Evolutionary conservation across 2,797 vertebrate genomes (phyloP), one percentile per base, ranked within the genome.

Genomic region (Pterois miles): DNA sequence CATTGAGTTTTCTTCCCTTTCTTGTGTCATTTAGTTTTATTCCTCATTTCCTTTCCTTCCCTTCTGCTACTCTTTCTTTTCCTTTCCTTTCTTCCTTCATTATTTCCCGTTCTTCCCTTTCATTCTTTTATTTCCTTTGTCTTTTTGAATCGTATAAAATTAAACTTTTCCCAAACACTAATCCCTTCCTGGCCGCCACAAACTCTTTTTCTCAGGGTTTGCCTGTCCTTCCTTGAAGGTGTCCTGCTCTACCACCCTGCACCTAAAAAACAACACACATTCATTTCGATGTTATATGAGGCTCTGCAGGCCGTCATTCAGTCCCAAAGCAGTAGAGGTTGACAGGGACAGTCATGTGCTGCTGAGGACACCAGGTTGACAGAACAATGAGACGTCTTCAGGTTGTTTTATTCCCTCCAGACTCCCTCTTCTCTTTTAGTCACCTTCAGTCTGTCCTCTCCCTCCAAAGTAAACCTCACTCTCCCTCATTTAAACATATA

Each of bases 371-470:
- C 31, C 0, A 54, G 29, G 23, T 62, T 57, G 82, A 71, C 71
- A 57, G 46, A 75, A 56, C 81, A 68, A 54, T 63, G 40, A 82
- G 25, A 79, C 25, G 4, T 85, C 58, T 64, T 57, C 54, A 63
- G 59, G 74, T 60, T 69, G 38, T 56, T 53, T 71, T 11, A 62
- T 72, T 80, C 64, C 53, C 62, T 40, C 54, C 38, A n/a, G 66
- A 69, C 64, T 48, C 50, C 27, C 70, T 59, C 62, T 40, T 56
- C 48, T 56, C 48, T 65, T 33, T 54, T 27, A 23, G 53, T 80
- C 33, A 31, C 67, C 57, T 69, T 81, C 65, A 71, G 13, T 46
- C 40, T 43, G 57, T 76, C 75, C 56, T 43, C 48, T 64, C 59
- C 33, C 27, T 27, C 50, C 6, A 13, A 75, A 67, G 29, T 33